phyloP scores from a whole-genome alignment of 2,888 invertebrate species.

The Linyphia triangularis region DNA sequence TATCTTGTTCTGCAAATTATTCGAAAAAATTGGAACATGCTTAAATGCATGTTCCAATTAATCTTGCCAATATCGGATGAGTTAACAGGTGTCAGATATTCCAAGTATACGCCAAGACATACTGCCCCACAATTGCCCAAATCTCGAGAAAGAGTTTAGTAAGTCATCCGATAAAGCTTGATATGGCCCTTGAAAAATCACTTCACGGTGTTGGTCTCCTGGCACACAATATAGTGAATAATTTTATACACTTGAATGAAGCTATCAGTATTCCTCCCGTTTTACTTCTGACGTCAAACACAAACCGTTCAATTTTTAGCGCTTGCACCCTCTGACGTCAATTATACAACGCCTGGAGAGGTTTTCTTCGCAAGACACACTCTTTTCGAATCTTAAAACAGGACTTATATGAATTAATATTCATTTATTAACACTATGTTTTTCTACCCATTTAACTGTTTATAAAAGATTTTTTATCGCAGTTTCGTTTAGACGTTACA shows the following conservation, averaged over 20 bases:
- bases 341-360: constrained; percentile 4
- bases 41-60: too few relatives aligned
- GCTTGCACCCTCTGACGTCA: constrained; percentile 40
- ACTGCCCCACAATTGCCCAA: not conserved
- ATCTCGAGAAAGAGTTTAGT: not conserved
- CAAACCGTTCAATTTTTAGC: constrained; percentile 24
- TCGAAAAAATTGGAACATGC: too few relatives aligned
- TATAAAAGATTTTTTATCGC: not conserved
- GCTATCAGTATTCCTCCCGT: constrained; percentile 30
- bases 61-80: too few relatives aligned
- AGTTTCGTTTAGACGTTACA: not conserved
- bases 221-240: not conserved
- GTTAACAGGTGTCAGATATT: not conserved
- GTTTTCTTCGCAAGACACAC: not conserved
- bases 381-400: constrained; percentile 32
- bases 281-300: constrained; percentile 39
- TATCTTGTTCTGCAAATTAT: too few relatives aligned
- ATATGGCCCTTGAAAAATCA: not conserved
- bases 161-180: not conserved
- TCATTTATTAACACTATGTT: constrained; percentile 6
- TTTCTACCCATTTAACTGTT: constrained; percentile 8
- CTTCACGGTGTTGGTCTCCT: not conserved
- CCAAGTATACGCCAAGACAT: not conserved
- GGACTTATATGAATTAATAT: constrained; percentile 21
- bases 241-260: not conserved